Evolutionary conservation across 1,140 invertebrate genomes (phyloP).

Genomic region (Meloidogyne chitwoodi): DNA sequence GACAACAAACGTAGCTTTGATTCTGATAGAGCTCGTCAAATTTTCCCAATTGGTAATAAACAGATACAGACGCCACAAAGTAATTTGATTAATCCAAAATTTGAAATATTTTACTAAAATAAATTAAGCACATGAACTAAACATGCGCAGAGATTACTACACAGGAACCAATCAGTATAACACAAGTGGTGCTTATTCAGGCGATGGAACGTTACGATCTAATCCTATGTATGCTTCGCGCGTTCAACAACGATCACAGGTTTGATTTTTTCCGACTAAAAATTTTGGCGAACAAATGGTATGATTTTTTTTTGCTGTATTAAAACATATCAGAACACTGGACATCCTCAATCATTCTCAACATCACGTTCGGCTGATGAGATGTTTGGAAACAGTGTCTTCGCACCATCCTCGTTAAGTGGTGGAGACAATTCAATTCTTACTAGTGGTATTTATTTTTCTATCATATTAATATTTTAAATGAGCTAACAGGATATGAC

Average conservation of each 20-base stretch:
- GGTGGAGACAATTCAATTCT: not conserved
- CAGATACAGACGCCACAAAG: not conserved
- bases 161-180: not conserved
- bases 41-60: not conserved
- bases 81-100: not conserved
- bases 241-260: slow-evolving; percentile 8
- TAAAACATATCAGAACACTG: too few relatives aligned
- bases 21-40: not conserved
- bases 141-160: not conserved
- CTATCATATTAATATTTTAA: not conserved
- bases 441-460: not conserved
- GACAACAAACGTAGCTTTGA: not conserved
- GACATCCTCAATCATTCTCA: not conserved
- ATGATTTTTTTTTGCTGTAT: too few relatives aligned
- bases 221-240: slow-evolving; percentile 33
- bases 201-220: slow-evolving; percentile 14
- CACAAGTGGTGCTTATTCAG: not conserved
- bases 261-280: not conserved
- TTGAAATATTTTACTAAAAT: not conserved
- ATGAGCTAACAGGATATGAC: not conserved
- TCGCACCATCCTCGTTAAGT: not conserved
- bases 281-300: too few relatives aligned
- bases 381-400: not conserved
- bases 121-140: not conserved
- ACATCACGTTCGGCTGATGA: not conserved